These are phyloP conservation scores for Ornithoptera priamus DNA, from an alignment of 2,888 invertebrate species.

Conservation along the genomic window DNA sequence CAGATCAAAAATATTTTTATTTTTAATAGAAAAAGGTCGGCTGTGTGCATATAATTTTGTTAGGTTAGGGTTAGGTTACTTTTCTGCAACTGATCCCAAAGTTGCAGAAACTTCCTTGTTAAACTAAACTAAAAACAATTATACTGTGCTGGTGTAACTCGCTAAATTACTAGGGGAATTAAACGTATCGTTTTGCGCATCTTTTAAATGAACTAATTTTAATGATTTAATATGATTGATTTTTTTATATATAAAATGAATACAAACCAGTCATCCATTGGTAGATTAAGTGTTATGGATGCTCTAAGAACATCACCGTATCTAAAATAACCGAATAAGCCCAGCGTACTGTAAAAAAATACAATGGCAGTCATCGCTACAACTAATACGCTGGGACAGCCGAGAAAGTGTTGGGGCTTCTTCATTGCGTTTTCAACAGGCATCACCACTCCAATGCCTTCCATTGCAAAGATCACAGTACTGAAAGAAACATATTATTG, in stretches of 20 bases:
- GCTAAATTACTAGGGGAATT: too few species aligned
- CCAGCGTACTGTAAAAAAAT: slow-evolving; percentile 88
- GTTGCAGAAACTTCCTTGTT: too few species aligned
- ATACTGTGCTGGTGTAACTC: too few species aligned
- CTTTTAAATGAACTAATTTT: too few species aligned
- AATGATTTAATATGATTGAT: too few species aligned
- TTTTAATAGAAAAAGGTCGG: too few species aligned
- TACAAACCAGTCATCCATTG: slow-evolving; percentile 83
- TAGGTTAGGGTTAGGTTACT: too few species aligned
- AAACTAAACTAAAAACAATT: too few species aligned
- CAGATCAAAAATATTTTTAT: too few species aligned
- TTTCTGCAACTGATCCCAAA: too few species aligned
- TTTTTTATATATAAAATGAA: background rate
- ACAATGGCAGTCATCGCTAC: slow-evolving; percentile 91
- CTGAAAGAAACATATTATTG: slow-evolving; percentile 59
- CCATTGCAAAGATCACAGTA: slow-evolving; percentile 98
- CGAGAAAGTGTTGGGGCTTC: slow-evolving; percentile 88
- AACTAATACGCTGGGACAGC: slow-evolving; percentile 90
- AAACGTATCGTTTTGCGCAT: too few species aligned
- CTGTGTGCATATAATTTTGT: too few species aligned
- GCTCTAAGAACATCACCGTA: slow-evolving; percentile 86
- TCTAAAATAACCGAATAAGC: slow-evolving; percentile 93
- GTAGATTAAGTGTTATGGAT: slow-evolving; percentile 93
- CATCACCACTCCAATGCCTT: slow-evolving; percentile 95
- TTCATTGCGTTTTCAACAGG: slow-evolving; percentile 96